Evolutionary conservation across 2,888 invertebrate species (phyloP), one percentile per base, ranked within the genome.

Genomic region (Strigamia transsilvanica): DNA sequence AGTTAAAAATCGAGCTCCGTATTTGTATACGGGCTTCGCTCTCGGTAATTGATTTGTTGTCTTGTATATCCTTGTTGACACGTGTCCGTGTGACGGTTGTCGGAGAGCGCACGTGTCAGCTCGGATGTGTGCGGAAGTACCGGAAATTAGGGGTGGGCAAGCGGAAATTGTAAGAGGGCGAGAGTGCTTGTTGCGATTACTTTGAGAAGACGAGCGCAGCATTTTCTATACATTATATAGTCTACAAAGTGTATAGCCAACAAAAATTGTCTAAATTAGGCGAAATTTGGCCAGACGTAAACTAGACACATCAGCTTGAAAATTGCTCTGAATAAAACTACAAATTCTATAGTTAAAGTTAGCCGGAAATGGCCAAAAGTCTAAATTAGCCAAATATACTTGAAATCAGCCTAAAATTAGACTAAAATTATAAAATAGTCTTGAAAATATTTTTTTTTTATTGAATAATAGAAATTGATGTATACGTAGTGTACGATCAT

Each of bases 61-160:
- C 73, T 73, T 27, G 73, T 73, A 73, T 56, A 18, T 73, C 73
- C 27, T 73, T 73, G 73, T 73, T 73, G 73, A 32, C 73, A 73
- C 73, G 73, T 73, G 73, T 32, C 73, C 73, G 73, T 73, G 73
- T n/a, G 73, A 73, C 73, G 27, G 73, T 73, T 32, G 23, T 73
- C 32, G 27, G 23, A 27, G 73, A 9, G 73, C 32, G 73, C 73
- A 73, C 73, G 73, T 73, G 73, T 73, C 73, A 73, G 27, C 32
- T 32, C 2, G 73, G 27, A 32, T 32, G 32, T 27, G 73, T 73
- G 27, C 73, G 73, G 73, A 73, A 73, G 73, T 73, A 32, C 27
- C 73, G 73, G 73, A 73, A 73, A 73, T 73, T 73, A 73, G 73
- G 73, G 73, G 73, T 27, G 73, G 18, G 73, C 32, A 32, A 73